phyloP scores from a whole-genome alignment of 2,888 invertebrate genomes.

The Ceraclea dissimilis region DNA sequence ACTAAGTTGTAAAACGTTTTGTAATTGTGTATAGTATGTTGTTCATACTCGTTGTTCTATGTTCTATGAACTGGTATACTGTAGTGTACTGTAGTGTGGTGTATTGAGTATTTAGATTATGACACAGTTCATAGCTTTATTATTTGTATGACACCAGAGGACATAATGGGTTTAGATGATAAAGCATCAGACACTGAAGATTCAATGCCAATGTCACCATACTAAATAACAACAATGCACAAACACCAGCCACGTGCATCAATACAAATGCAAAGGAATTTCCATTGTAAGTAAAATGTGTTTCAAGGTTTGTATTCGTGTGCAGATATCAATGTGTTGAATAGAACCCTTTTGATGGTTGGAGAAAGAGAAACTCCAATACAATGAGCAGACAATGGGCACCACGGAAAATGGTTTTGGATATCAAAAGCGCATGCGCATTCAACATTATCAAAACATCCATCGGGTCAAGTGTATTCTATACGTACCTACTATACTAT shows the following conservation, averaged over 20 bases:
- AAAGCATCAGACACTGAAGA: conserved; percentile 4
- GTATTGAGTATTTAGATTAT: too few relatives aligned
- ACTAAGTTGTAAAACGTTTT: too few relatives aligned
- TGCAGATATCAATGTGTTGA: neutral
- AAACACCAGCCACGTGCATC: neutral
- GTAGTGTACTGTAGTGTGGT: too few relatives aligned
- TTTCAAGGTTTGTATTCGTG: neutral
- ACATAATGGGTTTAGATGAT: too few relatives aligned
- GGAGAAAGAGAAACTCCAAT: conserved; percentile 15
- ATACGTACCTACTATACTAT: too few relatives aligned
- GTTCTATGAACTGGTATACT: too few relatives aligned
- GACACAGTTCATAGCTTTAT: too few relatives aligned
- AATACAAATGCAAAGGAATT: neutral
- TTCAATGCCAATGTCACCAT: conserved; percentile 25
- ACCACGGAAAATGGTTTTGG: conserved; percentile 18
- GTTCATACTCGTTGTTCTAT: too few relatives aligned
- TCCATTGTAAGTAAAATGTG: neutral
- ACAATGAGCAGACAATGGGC: conserved; percentile 18
- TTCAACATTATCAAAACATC: neutral
- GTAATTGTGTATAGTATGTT: too few relatives aligned
- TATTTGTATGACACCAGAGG: too few relatives aligned
- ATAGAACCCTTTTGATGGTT: neutral
- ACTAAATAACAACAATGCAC: neutral
- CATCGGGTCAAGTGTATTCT: conserved; percentile 16
- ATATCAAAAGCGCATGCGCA: conserved; percentile 11